Percentiles rank a stretch among this genome's conserved stretches.
These are phyloP conservation scores for Lutjanus argentimaculatus DNA, from an alignment of 2,797 vertebrate species.

Conservation along the genomic window DNA sequence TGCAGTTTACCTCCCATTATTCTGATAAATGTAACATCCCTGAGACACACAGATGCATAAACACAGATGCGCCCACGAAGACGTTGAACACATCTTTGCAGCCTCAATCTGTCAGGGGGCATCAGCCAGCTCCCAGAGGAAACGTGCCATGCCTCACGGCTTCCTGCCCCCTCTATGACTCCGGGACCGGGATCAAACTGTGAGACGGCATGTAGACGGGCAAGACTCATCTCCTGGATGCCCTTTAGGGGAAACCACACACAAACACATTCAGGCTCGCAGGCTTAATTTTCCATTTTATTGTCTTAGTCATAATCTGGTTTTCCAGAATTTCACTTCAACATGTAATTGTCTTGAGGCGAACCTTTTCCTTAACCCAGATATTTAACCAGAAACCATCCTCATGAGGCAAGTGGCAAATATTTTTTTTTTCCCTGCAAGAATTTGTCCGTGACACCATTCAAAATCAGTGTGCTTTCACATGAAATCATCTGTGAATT, in stretches of 20 bases:
- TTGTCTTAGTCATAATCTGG: conserved; percentile 49
- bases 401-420: conserved; percentile 31
- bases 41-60: conserved; percentile 6
- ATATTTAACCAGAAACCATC: conserved; percentile 39
- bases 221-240: conserved; percentile 39
- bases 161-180: conserved; percentile 44
- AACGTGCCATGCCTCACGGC: conserved; percentile 46
- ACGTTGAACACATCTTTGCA: conserved; percentile 55
- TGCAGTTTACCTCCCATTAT: conserved; percentile 43
- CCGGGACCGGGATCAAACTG: conserved; percentile 53
- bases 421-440: background rate
- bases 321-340: conserved; percentile 52
- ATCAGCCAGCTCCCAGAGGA: conserved; percentile 77
- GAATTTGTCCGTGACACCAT: conserved; percentile 43
- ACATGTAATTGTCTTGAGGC: conserved; percentile 29
- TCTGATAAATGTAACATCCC: conserved; percentile 50
- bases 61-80: conserved; percentile 29
- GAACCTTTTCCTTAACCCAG: conserved; percentile 29
- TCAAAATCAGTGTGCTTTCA: conserved; percentile 63
- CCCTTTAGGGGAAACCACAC: conserved; percentile 40
- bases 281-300: conserved; percentile 48
- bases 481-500: conserved; percentile 65
- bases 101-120: conserved; percentile 86
- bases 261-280: conserved; percentile 17
- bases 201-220: conserved; percentile 33